Evolutionary conservation across 2,888 invertebrate species (phyloP).

Genomic region (Eupithecia inturbata): DNA sequence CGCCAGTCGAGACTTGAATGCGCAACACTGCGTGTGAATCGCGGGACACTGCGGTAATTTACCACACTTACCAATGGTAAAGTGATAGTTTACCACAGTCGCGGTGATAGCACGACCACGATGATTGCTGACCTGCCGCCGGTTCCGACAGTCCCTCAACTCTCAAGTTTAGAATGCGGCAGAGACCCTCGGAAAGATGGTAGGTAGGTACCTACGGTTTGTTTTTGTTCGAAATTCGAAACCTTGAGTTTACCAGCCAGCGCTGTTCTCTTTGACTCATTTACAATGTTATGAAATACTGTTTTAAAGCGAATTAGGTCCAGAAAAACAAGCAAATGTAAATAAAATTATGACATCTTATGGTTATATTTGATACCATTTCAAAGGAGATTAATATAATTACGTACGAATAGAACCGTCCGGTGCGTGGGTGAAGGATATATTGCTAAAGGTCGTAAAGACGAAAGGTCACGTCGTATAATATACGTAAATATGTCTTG

Average conservation of each 20-base stretch:
- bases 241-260: slow-evolving; percentile 50
- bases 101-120: slow-evolving; percentile 43
- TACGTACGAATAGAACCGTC: slow-evolving; percentile 46
- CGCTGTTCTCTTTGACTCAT: slow-evolving; percentile 39
- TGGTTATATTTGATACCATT: slow-evolving; percentile 15
- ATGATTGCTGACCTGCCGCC: slow-evolving; percentile 75
- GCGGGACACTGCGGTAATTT: slow-evolving; percentile 43
- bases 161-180: background rate
- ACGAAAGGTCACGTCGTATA: slow-evolving; percentile 35
- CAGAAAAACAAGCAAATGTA: background rate
- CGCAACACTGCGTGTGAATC: slow-evolving; percentile 66
- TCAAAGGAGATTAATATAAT: slow-evolving; percentile 36
- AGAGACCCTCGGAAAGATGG: background rate
- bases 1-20: slow-evolving; percentile 62
- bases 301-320: background rate
- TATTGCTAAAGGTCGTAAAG: slow-evolving; percentile 58
- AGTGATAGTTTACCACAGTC: background rate
- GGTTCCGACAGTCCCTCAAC: slow-evolving; percentile 46
- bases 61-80: slow-evolving; percentile 7
- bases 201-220: slow-evolving; percentile 61
- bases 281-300: slow-evolving; percentile 22
- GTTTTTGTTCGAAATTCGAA: slow-evolving; percentile 58
- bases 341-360: background rate
- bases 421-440: slow-evolving; percentile 51
- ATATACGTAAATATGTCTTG: slow-evolving; percentile 1